Evolutionary conservation across 2,888 invertebrate genomes (phyloP).

Genomic region (Argyresthia albistria): DNA sequence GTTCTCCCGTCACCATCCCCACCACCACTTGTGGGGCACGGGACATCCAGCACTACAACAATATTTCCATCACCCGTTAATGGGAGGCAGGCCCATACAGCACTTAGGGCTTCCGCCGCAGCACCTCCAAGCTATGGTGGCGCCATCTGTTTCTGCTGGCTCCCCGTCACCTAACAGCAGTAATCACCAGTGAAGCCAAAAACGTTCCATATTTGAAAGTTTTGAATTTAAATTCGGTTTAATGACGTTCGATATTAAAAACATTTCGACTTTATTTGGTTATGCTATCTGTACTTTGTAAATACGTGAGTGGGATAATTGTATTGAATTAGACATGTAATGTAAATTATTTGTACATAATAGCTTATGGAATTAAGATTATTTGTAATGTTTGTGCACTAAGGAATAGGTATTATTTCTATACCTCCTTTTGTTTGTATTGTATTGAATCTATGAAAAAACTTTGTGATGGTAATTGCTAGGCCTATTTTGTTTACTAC

Average conservation of each 20-base stretch:
- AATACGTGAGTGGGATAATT: too few species aligned
- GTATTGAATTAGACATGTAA: neutral
- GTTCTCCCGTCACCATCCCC: conserved; percentile 74
- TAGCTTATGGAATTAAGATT: conserved; percentile 13
- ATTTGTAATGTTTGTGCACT: neutral
- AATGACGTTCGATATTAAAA: neutral
- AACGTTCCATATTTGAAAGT: neutral
- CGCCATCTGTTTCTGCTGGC: conserved; percentile 48
- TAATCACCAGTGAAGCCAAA: conserved; percentile 26
- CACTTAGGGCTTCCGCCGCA: conserved; percentile 62
- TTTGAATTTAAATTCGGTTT: neutral
- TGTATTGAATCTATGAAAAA: too few species aligned
- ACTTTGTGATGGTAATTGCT: too few species aligned
- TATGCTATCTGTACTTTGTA: neutral
- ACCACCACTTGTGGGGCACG: conserved; percentile 36
- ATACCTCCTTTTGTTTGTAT: neutral
- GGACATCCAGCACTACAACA: conserved; percentile 75
- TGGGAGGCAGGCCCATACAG: conserved; percentile 60
- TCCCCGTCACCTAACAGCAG: conserved; percentile 57
- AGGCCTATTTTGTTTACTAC: too few species aligned
- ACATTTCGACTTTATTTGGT: neutral
- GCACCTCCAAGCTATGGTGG: conserved; percentile 53
- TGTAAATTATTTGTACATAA: conserved; percentile 24
- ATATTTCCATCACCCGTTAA: conserved; percentile 74
- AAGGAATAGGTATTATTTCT: neutral